These are phyloP conservation scores for Crypturellus tataupa DNA, from an alignment of 2,797 vertebrate species.

Conservation along the genomic window DNA sequence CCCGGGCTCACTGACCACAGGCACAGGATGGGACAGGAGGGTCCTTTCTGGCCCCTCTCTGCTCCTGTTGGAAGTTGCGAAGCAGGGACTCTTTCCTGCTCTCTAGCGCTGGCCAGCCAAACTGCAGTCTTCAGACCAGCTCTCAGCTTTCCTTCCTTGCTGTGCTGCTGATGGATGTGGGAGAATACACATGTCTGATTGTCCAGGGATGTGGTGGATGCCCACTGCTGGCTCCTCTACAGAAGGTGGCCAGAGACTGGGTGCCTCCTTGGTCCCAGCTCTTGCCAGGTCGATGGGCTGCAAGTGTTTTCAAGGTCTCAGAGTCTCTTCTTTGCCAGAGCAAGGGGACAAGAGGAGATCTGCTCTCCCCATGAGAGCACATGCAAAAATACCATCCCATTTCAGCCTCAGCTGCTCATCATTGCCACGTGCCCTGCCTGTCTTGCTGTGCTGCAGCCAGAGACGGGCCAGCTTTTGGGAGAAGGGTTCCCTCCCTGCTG, in stretches of 20 bases:
- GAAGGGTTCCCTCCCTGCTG: neutral
- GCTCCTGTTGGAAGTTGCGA: neutral
- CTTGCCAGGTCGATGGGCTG: neutral
- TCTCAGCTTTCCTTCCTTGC: neutral
- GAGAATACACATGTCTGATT: neutral
- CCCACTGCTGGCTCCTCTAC: neutral
- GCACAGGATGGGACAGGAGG: neutral
- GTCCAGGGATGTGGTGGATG: neutral
- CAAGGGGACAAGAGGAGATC: accelerated
- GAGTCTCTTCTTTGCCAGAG: neutral
- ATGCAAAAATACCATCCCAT: neutral
- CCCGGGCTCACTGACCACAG: neutral
- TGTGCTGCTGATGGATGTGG: neutral
- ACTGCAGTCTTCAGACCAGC: neutral
- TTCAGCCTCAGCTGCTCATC: neutral
- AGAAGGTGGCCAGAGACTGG: neutral
- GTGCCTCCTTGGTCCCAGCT: neutral
- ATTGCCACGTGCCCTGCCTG: neutral
- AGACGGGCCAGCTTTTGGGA: neutral
- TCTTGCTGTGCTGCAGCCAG: neutral
- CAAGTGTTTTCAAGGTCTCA: neutral
- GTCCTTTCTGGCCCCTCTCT: neutral
- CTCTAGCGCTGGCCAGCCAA: conserved; percentile 64
- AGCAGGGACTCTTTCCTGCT: conserved; percentile 59
- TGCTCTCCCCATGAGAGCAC: neutral